Evolutionary conservation across 2,797 vertebrate genomes (phyloP), one percentile per base, ranked within the genome.

Genomic region (Melanotaenia boesemani): DNA sequence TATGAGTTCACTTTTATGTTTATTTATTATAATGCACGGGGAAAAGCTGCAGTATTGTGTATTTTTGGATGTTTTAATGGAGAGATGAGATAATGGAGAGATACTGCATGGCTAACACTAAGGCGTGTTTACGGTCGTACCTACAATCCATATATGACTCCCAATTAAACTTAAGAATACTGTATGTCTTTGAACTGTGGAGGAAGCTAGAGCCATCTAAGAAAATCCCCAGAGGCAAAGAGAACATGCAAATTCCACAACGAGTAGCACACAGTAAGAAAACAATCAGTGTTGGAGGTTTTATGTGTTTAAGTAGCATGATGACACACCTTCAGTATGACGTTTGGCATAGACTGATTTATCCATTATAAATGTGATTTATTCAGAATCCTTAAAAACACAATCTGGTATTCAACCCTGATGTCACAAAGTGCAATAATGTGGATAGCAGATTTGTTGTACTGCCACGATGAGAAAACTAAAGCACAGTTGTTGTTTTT

Each of bases 401-500:
- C 16, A 20, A 3, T 26, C 12, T 24, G 9, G 9, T 44, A 44
- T 34, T 44, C 37, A 56, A 44, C 37, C 28, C 9, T 22, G 34
- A 56, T 56, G 50, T 61, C 20, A 54, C 48, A 26, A 56, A 56
- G 60, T 24, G 26, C 34, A 70, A 22, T n/a, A 15, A 54, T 41
- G 68, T 20, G 46, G 34, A 62, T 62, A 54, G 22, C 46, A 34
- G 60, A 63, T 56, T 63, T 64, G 55, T 46, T 57, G 26, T n/a
- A 48, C 18, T n/a, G 12, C 39, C 22, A 50, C 34, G 39, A 54
- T 20, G 18, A 28, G 26, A 36, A n/a, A 36, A 7, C 37, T 26
- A 16, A 48, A n/a, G 15, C 50, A 46, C 10, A 63, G 30, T 6
- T 32, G 30, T 6, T 32, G 6, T n/a, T 37, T 52, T 39, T 30